A percentile compares a stretch with the other conserved stretches of the same genome.
Evolutionary conservation across 1,140 invertebrate genomes (phyloP).

Genomic region (Fopius arisanus): DNA sequence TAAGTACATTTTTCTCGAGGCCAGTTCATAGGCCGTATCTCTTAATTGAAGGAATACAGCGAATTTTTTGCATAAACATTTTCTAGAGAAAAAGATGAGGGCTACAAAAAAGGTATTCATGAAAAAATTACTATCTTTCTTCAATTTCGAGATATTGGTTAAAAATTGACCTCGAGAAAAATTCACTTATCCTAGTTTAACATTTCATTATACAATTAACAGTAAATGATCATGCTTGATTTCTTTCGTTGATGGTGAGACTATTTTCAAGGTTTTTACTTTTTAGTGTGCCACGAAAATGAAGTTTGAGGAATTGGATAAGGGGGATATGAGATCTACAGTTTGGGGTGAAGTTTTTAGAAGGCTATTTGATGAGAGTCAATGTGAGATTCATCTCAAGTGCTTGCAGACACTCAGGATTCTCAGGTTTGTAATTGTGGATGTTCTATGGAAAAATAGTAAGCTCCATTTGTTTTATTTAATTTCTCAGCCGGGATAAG

Average conservation of each 20-base stretch:
- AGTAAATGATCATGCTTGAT: not conserved
- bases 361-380: slow-evolving; percentile 58
- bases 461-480: slow-evolving; percentile 33
- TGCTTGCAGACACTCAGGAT: slow-evolving; percentile 68
- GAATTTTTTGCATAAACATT: no score
- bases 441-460: not conserved
- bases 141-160: no score
- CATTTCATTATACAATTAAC: not conserved
- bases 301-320: slow-evolving; percentile 64
- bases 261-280: not conserved
- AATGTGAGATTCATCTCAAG: slow-evolving; percentile 55
- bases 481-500: slow-evolving; percentile 76
- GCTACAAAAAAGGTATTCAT: no score
- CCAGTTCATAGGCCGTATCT: no score
- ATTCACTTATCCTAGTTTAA: no score
- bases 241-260: no score
- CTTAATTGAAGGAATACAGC: no score
- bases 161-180: no score
- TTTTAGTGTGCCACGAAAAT: slow-evolving; percentile 63
- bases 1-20: no score
- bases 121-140: no score
- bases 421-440: slow-evolving; percentile 60
- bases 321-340: slow-evolving; percentile 59
- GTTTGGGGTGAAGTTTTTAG: slow-evolving; percentile 68
- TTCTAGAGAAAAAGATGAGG: no score